These are phyloP conservation scores for Engystomops pustulosus DNA, from an alignment of 2,113 vertebrate species.

Conservation along the genomic window DNA sequence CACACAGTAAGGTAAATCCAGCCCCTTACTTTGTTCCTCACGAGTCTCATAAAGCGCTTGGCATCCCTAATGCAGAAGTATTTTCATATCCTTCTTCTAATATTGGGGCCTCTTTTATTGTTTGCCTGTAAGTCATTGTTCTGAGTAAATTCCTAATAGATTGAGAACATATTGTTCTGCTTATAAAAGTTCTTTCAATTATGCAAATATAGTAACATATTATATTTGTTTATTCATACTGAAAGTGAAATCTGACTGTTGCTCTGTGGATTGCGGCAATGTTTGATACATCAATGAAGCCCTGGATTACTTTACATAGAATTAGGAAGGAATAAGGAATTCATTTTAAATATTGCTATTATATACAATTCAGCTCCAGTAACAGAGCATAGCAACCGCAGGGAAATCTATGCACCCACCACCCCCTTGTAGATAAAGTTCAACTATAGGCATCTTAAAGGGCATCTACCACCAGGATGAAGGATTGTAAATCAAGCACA, in stretches of 20 bases:
- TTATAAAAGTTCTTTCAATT: slow-evolving; percentile 19
- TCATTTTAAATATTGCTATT: not conserved
- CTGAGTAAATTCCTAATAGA: slow-evolving; percentile 41
- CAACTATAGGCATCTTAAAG: not conserved
- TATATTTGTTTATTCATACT: slow-evolving; percentile 5
- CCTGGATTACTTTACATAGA: not conserved
- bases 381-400: not conserved
- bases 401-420: not conserved
- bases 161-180: slow-evolving; percentile 43
- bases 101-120: slow-evolving; percentile 34
- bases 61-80: slow-evolving; percentile 2
- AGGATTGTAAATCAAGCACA: no score
- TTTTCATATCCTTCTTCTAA: slow-evolving; percentile 4
- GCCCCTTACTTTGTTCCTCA: no score
- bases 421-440: not conserved
- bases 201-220: slow-evolving; percentile 40
- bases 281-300: no score
- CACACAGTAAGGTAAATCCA: not conserved
- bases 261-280: not conserved
- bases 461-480: no score
- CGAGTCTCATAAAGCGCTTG: no score
- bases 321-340: no score
- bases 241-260: slow-evolving; percentile 11
- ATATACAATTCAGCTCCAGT: not conserved
- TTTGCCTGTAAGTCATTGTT: not conserved